Conservation (phyloP, 2,113 vertebrate genomes). For the Otocyon megalotis region DNA sequence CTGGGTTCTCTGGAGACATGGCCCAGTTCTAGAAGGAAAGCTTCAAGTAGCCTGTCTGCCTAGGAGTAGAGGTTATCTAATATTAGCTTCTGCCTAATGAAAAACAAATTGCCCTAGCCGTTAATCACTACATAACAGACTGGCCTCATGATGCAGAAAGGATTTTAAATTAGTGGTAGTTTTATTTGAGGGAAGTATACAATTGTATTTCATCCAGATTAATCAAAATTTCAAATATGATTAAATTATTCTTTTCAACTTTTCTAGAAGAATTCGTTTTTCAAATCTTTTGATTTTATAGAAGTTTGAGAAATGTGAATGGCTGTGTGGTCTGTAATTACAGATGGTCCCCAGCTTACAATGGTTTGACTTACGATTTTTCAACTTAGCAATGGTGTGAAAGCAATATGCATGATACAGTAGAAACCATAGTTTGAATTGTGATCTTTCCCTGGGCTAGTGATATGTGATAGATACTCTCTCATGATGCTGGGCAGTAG, state of each 20-base stretch:
- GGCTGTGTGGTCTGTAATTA: neutral
- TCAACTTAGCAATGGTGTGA: neutral
- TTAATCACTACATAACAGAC: slow-evolving; percentile 57
- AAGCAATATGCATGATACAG: neutral
- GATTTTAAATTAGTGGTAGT: neutral
- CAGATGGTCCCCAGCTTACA: neutral
- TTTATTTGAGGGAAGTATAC: neutral
- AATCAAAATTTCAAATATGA: neutral
- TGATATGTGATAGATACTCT: neutral
- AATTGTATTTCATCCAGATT: slow-evolving; percentile 19
- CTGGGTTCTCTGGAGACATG: slow-evolving; percentile 61
- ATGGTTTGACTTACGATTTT: neutral
- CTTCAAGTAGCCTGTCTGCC: neutral
- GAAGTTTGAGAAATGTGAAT: slow-evolving; percentile 38
- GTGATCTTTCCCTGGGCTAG: neutral
- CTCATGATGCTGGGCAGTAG: neutral
- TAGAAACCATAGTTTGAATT: neutral
- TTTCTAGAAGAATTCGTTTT: slow-evolving; percentile 9
- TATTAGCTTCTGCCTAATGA: slow-evolving; percentile 30
- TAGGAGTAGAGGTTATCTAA: slow-evolving; percentile 35
- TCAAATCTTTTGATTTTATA: slow-evolving; percentile 21
- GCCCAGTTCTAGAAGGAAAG: slow-evolving; percentile 60
- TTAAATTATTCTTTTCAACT: slow-evolving; percentile 7
- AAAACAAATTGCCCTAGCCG: slow-evolving; percentile 30
- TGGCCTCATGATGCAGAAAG: neutral